Evolutionary conservation across 2,888 invertebrate species (phyloP).

Genomic region (Halocaridina rubra): DNA sequence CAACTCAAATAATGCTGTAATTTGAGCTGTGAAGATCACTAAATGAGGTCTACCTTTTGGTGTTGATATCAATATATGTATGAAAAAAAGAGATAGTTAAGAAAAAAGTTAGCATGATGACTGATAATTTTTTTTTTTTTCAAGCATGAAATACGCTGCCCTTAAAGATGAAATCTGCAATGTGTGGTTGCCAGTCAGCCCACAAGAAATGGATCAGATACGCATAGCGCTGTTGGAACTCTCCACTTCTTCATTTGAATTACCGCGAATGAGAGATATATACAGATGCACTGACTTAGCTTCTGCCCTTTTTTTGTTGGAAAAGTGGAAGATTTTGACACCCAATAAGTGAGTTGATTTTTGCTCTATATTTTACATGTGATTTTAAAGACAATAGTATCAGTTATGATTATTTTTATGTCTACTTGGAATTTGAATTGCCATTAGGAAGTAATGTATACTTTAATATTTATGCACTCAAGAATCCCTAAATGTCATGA

Average conservation of each 20-base stretch:
- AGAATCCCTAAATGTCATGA: no score
- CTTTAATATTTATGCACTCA: no score
- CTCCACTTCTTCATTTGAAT: constrained; percentile 13
- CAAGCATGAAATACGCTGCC: constrained; percentile 14
- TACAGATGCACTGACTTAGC: constrained; percentile 12
- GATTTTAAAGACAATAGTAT: background rate
- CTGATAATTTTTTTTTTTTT: no score
- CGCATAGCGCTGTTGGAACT: constrained; percentile 28
- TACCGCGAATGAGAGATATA: constrained; percentile 47
- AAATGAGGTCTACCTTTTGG: no score
- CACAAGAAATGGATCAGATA: constrained; percentile 36
- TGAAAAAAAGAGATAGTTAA: no score
- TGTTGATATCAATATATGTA: no score
- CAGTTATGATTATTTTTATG: no score
- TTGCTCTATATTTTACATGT: background rate
- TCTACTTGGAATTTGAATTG: no score
- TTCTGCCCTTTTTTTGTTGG: constrained; percentile 22
- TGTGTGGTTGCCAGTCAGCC: constrained; percentile 31
- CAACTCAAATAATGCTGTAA: no score
- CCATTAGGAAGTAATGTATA: no score
- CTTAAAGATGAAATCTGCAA: constrained; percentile 35
- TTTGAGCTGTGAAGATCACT: no score
- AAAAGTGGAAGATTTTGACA: constrained; percentile 48
- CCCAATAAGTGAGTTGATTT: constrained; percentile 28
- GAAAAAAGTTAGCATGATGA: no score